Evolutionary conservation across 2,113 vertebrate genomes (phyloP), one percentile per base, ranked within the genome.

Genomic region (Columba livia): DNA sequence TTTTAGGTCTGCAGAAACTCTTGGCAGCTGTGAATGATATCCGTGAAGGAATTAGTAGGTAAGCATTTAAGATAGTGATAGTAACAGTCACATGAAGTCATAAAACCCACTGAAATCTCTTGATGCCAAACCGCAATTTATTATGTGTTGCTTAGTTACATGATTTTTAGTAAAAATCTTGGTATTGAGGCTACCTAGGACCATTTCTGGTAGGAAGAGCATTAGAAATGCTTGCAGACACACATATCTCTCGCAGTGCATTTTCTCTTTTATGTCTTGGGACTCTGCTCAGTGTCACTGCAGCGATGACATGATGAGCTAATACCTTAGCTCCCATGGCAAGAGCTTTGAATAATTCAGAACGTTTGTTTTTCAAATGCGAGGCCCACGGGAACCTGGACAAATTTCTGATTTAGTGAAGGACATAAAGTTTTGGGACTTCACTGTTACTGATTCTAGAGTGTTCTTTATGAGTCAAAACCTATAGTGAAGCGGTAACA

Each of bases 31-130:
- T 99, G 85, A 98, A 97, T 78, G 98, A 98, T 97, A 98, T 99
- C 93, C 98, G 94, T 79, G 97, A 98, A 93, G 98, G 97, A 88
- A 98, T 99, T 93, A 98, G 98, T 88, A 98, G 98, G 99, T 99
- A 96, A 97, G 94, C 51, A 20, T 54, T 72, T 51, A 70, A 81
- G 38, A 24, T 66, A 28, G 34, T 60, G 17, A 7, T 84, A 2
- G 26, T 58, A n/a, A 40, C n/a, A 38, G 32, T 47, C 66, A 40
- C 36, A 11, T 34, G 6, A 28, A 42, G 47, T 36, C 31, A 28
- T 26, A 62, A 10, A 60, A 56, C 9, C 17, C 38, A 44, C 56
- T 80, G 42, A 62, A 58, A 28, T 36, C 12, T 40, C 64, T 53
- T 61, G 29, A 21, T 78, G 21, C 40, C 73, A 74, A 71, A 9